Evolutionary conservation across 2,113 vertebrate genomes (phyloP).

Genomic region (Plotosus lineatus): DNA sequence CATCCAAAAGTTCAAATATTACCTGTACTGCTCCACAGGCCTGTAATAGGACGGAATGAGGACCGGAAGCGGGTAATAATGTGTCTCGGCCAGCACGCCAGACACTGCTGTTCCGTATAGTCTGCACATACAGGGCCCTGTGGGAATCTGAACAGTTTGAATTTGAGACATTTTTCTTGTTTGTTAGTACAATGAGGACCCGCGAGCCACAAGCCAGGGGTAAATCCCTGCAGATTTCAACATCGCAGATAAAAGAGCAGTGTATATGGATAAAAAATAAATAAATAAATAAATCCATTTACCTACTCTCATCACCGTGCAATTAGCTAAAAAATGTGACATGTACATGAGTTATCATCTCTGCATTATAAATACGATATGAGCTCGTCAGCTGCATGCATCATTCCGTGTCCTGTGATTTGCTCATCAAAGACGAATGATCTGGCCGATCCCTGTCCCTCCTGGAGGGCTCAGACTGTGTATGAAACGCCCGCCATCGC

Average conservation of each 20-base stretch:
- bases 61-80: conserved; percentile 47
- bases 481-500: conserved; percentile 86
- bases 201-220: background rate
- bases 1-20: conserved; percentile 41
- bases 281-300: background rate
- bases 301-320: background rate
- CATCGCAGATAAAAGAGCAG: background rate
- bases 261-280: background rate
- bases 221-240: background rate
- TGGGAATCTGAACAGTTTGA: conserved; percentile 16
- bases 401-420: conserved; percentile 74
- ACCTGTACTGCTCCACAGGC: conserved; percentile 33
- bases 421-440: conserved; percentile 68
- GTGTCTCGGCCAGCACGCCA: background rate
- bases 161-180: conserved; percentile 8
- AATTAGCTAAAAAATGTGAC: background rate
- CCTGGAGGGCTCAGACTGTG: conserved; percentile 82
- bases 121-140: conserved; percentile 17
- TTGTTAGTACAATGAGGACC: background rate
- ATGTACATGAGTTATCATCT: background rate
- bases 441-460: conserved; percentile 71
- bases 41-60: conserved; percentile 22
- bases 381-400: conserved; percentile 40
- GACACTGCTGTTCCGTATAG: conserved; percentile 1
- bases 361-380: background rate